Evolutionary conservation across 2,113 vertebrate genomes (phyloP).

Genomic region (Tragelaphus imberbis): DNA sequence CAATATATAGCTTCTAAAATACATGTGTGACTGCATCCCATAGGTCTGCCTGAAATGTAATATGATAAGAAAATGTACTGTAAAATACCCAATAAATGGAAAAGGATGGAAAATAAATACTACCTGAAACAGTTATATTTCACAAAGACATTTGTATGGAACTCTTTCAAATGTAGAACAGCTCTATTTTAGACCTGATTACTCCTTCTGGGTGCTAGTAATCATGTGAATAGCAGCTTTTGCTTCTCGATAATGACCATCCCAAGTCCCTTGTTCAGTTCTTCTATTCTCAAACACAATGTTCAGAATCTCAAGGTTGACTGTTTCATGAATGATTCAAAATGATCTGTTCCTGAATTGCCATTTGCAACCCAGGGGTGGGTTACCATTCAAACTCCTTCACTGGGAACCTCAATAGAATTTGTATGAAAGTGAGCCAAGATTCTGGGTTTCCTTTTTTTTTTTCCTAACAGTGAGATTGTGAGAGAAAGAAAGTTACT

Average conservation of each 20-base stretch:
- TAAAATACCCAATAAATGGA: slow-evolving; percentile 37
- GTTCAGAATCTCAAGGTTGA: slow-evolving; percentile 60
- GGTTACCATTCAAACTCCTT: slow-evolving; percentile 39
- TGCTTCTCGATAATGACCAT: slow-evolving; percentile 61
- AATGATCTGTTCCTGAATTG: slow-evolving; percentile 40
- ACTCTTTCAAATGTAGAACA: slow-evolving; percentile 58
- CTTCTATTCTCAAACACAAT: slow-evolving; percentile 46
- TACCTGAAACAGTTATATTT: slow-evolving; percentile 42
- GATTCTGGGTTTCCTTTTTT: not conserved
- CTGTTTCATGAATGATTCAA: slow-evolving; percentile 67
- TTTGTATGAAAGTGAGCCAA: slow-evolving; percentile 8
- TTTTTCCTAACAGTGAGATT: not conserved
- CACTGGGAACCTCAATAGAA: not conserved
- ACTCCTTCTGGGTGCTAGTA: slow-evolving; percentile 44
- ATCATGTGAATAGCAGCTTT: slow-evolving; percentile 61
- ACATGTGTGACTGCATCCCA: not conserved
- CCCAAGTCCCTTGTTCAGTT: slow-evolving; percentile 30
- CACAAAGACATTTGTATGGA: slow-evolving; percentile 27
- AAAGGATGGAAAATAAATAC: slow-evolving; percentile 52
- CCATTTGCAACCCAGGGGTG: not conserved
- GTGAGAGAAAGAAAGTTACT: not conserved
- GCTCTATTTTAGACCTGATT: slow-evolving; percentile 51
- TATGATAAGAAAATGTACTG: slow-evolving; percentile 51
- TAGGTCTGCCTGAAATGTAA: slow-evolving; percentile 6
- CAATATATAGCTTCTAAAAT: slow-evolving; percentile 29